phyloP scores from a whole-genome alignment of 2,113 vertebrate genomes.

The Atractosteus spatula region DNA sequence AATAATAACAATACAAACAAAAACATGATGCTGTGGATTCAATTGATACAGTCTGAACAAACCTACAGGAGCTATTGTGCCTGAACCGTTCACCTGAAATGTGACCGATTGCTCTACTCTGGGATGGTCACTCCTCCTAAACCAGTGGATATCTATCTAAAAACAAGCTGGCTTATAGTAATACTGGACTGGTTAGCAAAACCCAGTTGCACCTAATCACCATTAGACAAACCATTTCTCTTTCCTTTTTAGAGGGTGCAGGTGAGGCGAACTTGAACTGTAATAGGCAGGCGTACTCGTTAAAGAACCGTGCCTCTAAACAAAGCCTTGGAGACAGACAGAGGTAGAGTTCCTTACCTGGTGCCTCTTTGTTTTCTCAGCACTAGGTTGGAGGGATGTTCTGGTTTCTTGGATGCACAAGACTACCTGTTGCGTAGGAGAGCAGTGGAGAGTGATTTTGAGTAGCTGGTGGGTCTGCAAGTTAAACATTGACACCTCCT shows the following conservation, averaged over 20 bases:
- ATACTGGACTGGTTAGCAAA: no score
- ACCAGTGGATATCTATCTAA: no score
- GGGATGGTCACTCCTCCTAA: no score
- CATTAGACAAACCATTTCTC: no score
- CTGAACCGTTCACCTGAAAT: no score
- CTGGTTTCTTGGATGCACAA: neutral
- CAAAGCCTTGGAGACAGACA: neutral
- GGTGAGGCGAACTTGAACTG: neutral
- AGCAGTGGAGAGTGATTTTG: neutral
- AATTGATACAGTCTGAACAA: no score
- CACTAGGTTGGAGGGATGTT: neutral
- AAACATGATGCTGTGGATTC: no score
- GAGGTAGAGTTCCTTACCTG: neutral
- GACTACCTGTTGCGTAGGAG: neutral
- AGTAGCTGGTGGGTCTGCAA: neutral
- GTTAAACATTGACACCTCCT: slow-evolving; percentile 4
- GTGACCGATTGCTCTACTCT: no score
- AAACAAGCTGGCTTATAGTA: no score
- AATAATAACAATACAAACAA: no score
- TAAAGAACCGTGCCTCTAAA: neutral
- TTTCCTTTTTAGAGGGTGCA: neutral
- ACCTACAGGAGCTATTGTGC: no score
- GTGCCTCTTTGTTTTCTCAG: neutral
- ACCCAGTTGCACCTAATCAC: no score
- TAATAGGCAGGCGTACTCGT: neutral